phyloP scores from a whole-genome alignment of 2,888 invertebrate species.

The Nezara viridula region DNA sequence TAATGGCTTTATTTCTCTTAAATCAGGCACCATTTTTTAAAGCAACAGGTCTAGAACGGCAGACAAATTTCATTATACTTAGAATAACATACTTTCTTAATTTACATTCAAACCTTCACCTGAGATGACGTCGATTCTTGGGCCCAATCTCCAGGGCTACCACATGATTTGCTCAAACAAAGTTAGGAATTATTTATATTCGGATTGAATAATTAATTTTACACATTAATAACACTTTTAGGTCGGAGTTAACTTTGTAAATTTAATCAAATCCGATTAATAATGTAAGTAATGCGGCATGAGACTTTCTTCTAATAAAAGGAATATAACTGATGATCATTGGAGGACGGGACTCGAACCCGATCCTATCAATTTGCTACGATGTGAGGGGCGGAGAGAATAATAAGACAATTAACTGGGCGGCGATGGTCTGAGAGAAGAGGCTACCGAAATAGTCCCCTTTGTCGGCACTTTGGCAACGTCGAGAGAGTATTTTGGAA shows the following conservation, averaged over 20 bases:
- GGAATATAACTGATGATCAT: not conserved
- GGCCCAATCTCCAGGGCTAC: too few species aligned
- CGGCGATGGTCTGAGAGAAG: not conserved
- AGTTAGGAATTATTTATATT: too few species aligned
- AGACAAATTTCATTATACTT: too few species aligned
- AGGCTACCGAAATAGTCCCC: not conserved
- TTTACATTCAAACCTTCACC: too few species aligned
- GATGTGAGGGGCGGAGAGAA: not conserved
- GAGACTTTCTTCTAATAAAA: not conserved
- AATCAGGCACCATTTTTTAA: too few species aligned
- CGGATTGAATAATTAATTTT: too few species aligned
- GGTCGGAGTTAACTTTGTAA: not conserved
- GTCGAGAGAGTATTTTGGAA: not conserved
- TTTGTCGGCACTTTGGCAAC: slow-evolving; percentile 5
- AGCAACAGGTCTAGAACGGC: too few species aligned
- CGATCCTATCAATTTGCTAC: slow-evolving; percentile 1
- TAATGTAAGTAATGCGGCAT: not conserved
- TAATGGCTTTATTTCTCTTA: too few species aligned
- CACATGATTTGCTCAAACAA: too few species aligned
- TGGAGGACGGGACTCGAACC: not conserved
- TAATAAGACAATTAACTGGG: not conserved
- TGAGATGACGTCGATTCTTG: too few species aligned
- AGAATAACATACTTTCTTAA: too few species aligned
- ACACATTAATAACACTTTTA: not conserved
- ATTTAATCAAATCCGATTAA: not conserved